Evolutionary conservation across 2,888 invertebrate species (phyloP).

Genomic region (Busseola fusca): DNA sequence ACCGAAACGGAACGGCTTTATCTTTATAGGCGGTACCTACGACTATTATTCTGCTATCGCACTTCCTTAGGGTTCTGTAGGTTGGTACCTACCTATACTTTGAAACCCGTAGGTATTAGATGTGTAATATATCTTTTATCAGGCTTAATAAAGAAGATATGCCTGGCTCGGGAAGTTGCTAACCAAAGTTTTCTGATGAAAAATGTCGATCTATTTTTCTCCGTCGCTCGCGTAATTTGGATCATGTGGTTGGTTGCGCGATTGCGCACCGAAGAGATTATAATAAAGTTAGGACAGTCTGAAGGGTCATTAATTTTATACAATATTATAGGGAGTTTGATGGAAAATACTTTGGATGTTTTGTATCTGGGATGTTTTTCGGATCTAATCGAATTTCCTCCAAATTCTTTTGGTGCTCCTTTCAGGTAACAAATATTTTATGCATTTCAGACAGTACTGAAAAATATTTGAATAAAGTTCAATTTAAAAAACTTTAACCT

Average conservation of each 20-base stretch:
- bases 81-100: conserved; percentile 37
- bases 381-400: conserved; percentile 24
- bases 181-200: conserved; percentile 71
- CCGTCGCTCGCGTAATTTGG: conserved; percentile 79
- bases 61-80: conserved; percentile 61
- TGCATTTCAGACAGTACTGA: neutral
- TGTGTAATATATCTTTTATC: conserved; percentile 59
- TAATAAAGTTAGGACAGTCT: conserved; percentile 77
- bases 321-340: conserved; percentile 70
- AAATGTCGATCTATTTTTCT: conserved; percentile 83
- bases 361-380: conserved; percentile 51
- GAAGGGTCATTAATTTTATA: conserved; percentile 78
- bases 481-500: neutral
- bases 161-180: conserved; percentile 58
- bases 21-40: conserved; percentile 68
- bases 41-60: conserved; percentile 68
- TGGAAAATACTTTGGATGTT: conserved; percentile 66
- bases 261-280: conserved; percentile 78
- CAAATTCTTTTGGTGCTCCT: conserved; percentile 19
- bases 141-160: conserved; percentile 61
- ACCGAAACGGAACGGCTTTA: conserved; percentile 65
- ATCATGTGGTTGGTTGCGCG: conserved; percentile 79
- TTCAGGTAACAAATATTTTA: neutral
- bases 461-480: neutral
- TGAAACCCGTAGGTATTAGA: conserved; percentile 55